A percentile compares a stretch with the other conserved stretches of the same genome.
Conservation (phyloP, 1,140 invertebrate genomes). For the Contarinia nasturtii region DNA sequence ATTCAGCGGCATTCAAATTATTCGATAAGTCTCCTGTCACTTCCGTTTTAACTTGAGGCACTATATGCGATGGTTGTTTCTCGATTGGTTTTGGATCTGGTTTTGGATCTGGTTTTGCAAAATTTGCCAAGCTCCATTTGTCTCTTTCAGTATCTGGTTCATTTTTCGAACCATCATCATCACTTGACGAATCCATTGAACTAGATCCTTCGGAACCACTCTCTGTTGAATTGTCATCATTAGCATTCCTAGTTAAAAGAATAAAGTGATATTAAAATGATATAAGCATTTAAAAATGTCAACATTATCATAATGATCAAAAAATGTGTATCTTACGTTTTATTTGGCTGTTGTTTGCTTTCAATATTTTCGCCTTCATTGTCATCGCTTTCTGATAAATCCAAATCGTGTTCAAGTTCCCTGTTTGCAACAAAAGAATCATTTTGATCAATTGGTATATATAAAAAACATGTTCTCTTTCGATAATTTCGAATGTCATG, state of each 20-base stretch:
- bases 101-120: background rate
- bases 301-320: too few relatives aligned
- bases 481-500: background rate
- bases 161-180: constrained; percentile 8
- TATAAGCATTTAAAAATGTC: background rate
- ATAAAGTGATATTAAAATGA: background rate
- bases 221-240: constrained; percentile 22
- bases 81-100: background rate
- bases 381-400: constrained; percentile 39
- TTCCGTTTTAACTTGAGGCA: too few relatives aligned
- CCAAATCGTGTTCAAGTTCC: constrained; percentile 33
- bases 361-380: too few relatives aligned
- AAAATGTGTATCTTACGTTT: too few relatives aligned
- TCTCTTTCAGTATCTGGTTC: background rate
- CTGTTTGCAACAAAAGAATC: constrained; percentile 14
- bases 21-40: too few relatives aligned
- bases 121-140: background rate
- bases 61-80: too few relatives aligned
- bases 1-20: background rate
- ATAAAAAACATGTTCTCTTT: too few relatives aligned
- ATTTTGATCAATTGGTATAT: too few relatives aligned
- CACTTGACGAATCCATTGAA: constrained; percentile 22
- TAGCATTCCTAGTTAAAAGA: too few relatives aligned
- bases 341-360: too few relatives aligned
- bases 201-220: constrained; percentile 19